These are phyloP conservation scores for Shinisaurus crocodilurus DNA, from an alignment of 2,113 vertebrate genomes.

Conservation along the genomic window DNA sequence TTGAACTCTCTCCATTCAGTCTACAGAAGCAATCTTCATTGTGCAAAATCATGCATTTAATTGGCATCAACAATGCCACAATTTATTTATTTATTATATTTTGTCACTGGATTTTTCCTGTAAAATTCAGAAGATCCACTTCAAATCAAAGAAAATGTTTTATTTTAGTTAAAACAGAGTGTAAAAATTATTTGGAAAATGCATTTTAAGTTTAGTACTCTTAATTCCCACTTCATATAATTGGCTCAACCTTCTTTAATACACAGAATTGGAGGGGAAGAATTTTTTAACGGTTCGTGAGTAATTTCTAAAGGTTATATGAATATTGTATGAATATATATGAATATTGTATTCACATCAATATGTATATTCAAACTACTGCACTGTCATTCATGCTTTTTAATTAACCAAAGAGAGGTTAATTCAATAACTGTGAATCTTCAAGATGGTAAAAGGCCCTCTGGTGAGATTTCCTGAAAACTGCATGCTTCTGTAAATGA, in stretches of 20 bases:
- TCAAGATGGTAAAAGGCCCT: constrained; percentile 38
- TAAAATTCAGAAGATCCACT: neutral
- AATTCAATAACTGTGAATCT: neutral
- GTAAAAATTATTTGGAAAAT: constrained; percentile 13
- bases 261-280: neutral
- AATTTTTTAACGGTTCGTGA: neutral
- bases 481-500: constrained; percentile 19
- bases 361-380: neutral
- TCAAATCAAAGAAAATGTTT: neutral
- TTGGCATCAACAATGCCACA: neutral
- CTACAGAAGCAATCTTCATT: no score
- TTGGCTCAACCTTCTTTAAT: neutral
- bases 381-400: fast-evolving
- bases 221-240: neutral
- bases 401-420: neutral
- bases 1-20: neutral
- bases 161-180: neutral
- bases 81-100: constrained; percentile 5
- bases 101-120: neutral
- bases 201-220: constrained; percentile 21
- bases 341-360: neutral
- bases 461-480: constrained; percentile 51
- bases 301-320: neutral
- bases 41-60: neutral
- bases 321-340: no score